Evolutionary conservation across 2,797 vertebrate genomes (phyloP).

Genomic region (Caiman crocodilus): DNA sequence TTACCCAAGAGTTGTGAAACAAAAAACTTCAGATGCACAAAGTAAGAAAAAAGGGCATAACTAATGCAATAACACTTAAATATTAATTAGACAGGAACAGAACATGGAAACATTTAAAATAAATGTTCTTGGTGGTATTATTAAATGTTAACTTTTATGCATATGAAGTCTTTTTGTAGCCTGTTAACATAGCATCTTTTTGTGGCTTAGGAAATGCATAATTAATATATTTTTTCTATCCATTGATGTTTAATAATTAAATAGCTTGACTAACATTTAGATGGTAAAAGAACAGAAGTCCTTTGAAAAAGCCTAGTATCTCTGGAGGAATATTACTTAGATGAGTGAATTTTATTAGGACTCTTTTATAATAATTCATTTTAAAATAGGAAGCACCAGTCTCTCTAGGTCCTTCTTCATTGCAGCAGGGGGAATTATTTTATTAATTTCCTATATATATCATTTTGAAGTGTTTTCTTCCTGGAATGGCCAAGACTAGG

Average conservation of each 20-base stretch:
- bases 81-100: conserved; percentile 31
- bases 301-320: conserved; percentile 24
- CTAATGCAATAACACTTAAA: conserved; percentile 20
- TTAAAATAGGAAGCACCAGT: neutral
- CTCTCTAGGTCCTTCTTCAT: neutral
- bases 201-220: conserved; percentile 60
- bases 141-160: conserved; percentile 47
- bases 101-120: conserved; percentile 46
- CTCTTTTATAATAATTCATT: neutral
- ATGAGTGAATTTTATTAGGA: neutral
- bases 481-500: neutral
- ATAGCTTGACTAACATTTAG: conserved; percentile 61
- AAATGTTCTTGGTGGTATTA: conserved; percentile 45
- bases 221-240: conserved; percentile 62
- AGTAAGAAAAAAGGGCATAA: conserved; percentile 28
- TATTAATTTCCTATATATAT: neutral
- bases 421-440: neutral
- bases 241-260: conserved; percentile 64
- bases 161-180: conserved; percentile 43
- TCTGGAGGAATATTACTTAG: neutral
- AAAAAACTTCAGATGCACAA: conserved; percentile 17
- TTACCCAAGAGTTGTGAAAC: neutral
- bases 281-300: conserved; percentile 39
- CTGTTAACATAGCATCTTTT: conserved; percentile 34
- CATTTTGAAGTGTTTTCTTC: neutral